These are phyloP conservation scores for Hylaea fasciaria DNA, from an alignment of 2,888 invertebrate species.

Conservation along the genomic window DNA sequence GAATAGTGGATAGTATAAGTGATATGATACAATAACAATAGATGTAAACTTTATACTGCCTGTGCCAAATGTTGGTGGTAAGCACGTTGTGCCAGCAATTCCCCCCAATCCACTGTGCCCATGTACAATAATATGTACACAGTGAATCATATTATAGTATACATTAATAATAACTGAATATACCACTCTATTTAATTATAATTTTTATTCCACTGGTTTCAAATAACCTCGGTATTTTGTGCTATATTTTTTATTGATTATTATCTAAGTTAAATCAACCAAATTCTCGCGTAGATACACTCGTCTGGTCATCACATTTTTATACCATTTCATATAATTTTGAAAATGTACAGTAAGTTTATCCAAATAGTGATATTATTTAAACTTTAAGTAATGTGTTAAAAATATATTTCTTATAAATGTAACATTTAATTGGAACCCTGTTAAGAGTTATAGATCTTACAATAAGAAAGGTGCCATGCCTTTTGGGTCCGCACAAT, in stretches of 20 bases:
- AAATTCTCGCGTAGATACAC: not conserved
- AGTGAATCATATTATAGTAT: too few relatives aligned
- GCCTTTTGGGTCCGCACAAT: not conserved
- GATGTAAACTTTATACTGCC: too few relatives aligned
- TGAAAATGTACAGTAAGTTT: slow-evolving; percentile 18
- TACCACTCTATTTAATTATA: too few relatives aligned
- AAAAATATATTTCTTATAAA: slow-evolving; percentile 27
- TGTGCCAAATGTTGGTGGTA: too few relatives aligned
- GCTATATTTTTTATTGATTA: not conserved
- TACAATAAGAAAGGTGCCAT: slow-evolving; percentile 5
- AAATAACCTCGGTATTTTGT: not conserved
- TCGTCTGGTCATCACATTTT: not conserved
- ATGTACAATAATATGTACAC: too few relatives aligned
- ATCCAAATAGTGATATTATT: slow-evolving; percentile 29
- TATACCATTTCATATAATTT: not conserved
- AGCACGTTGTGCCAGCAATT: too few relatives aligned
- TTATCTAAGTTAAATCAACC: not conserved
- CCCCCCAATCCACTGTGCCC: too few relatives aligned
- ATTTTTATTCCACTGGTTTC: not conserved
- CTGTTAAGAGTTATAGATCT: slow-evolving; percentile 19
- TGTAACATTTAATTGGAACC: slow-evolving; percentile 21
- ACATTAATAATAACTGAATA: too few relatives aligned
- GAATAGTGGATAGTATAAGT: too few relatives aligned
- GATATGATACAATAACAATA: too few relatives aligned
- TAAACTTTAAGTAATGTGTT: slow-evolving; percentile 14